Evolutionary conservation across 2,888 invertebrate species (phyloP), one percentile per base, ranked within the genome.

Genomic region (Sylvicola cinctus): DNA sequence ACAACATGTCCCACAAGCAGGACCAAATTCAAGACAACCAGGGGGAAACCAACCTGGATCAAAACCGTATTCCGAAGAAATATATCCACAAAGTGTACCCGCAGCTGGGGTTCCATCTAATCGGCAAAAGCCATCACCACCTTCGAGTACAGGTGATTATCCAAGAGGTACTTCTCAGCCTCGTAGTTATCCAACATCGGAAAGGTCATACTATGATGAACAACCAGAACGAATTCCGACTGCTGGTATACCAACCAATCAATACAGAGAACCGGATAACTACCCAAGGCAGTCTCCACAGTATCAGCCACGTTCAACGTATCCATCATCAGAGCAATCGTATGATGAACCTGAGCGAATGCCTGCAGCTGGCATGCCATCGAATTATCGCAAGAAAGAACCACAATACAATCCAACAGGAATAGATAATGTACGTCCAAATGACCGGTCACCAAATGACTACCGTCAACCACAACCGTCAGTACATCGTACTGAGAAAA

Each of bases 401-500:
- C 14, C 29, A 10, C n/a, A 15, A 26, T 7, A 17, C 4, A 20
- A 29, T 12, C 36, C 31, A n/a, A 28, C n/a, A 13, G 16, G 10
- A 30, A 7, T 14, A 6, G 14, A 14, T 15, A 14, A 8, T 15
- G 3, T 16, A n/a, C 10, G 4, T n/a, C 26, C 11, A 11, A 4
- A 4, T 16, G 16, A 5, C 14, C 13, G 16, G 13, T 15, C 38
- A 3, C 40, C 38, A 3, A 38, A 36, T 12, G 38, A 40, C 5
- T 17, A 15, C 12, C 23, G 28, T n/a, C 28, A 28, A 13, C 14
- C 14, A n/a, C 4, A 5, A 28, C 28, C 4, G 28, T 6, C 28
- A n/a, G 14, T 28, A 6, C n/a, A 28, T 28, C 28, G 28, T 5
- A 28, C 28, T 7, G 14, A 28, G 28, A 13, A 28, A n/a, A 28